A percentile compares a stretch with the other conserved stretches of the same genome.
phyloP scores from a whole-genome alignment of 2,888 invertebrate species.

The Drosophila birchii region DNA sequence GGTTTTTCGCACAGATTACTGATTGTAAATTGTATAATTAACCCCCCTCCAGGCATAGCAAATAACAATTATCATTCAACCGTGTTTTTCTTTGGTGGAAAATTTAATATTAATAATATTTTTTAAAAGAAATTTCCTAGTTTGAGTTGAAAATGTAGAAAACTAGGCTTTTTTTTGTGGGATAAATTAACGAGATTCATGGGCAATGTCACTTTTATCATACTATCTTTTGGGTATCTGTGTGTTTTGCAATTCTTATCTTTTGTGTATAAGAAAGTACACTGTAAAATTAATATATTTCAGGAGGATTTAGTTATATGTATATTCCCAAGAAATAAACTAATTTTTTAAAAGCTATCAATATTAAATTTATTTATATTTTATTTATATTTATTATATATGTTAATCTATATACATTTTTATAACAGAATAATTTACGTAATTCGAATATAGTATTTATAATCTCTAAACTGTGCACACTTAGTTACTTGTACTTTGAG shows the following conservation, averaged over 20 bases:
- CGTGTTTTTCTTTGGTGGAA: not conserved
- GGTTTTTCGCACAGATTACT: slow-evolving; percentile 10
- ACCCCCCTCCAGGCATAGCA: not conserved
- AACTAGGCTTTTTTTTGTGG: not conserved
- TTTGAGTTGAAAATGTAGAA: not conserved
- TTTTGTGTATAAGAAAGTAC: not conserved
- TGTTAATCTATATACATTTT: not conserved
- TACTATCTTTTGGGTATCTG: not conserved
- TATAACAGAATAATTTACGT: slow-evolving; percentile 4
- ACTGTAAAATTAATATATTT: not conserved
- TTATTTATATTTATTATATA: not conserved
- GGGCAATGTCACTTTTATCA: slow-evolving; percentile 3
- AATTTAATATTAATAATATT: not conserved
- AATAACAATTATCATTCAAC: not conserved
- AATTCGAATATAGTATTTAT: not conserved
- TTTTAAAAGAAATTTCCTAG: not conserved
- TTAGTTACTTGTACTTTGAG: slow-evolving; percentile 21
- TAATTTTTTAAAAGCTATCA: not conserved
- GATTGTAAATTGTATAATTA: slow-evolving; percentile 18
- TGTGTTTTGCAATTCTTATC: not conserved
- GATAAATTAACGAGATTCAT: slow-evolving; percentile 6
- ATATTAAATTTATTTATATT: too few species aligned
- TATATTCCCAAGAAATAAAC: not conserved
- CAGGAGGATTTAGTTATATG: not conserved
- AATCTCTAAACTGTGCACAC: slow-evolving; percentile 1